Evolutionary conservation across 2,113 vertebrate species (phyloP), one percentile per base, ranked within the genome.

Genomic region (Otocyon megalotis): DNA sequence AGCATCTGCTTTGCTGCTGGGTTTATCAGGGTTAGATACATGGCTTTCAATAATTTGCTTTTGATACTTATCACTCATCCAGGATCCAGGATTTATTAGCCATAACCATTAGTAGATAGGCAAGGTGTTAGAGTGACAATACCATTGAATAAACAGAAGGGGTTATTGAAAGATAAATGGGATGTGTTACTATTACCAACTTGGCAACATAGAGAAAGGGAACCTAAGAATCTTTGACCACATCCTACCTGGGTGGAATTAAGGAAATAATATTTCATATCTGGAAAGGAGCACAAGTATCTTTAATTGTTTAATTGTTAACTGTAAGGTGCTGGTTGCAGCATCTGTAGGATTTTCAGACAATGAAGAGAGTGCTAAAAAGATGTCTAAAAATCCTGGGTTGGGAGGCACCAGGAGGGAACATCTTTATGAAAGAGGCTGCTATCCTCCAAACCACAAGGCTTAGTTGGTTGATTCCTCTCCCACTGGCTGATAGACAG

Each of bases 1-100:
- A 95, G 76, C 96, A 95, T 96, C 92, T 96, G 94, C 69, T 97
- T 65, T 84, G 32, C 30, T 87, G 76, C 30, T 87, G 76, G 77
- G 72, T 62, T 85, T 94, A 54, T 86, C 71, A 88, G 88, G 74
- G 67, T 54, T 74, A 91, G 90, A 74, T 92, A 32, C 88, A 30
- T 11, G 82, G 50, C 54, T 97, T 30, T 82, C 50, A 53, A 9
- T 89, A 63, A 94, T 95, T 88, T 90, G 92, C 80, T 71, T 92
- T 86, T 82, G 88, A 69, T 92, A 82, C 60, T 93, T 77, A 84
- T 92, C 93, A 56, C 71, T 96, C 84, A 76, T 85, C 30, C 63
- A 88, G 90, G 58, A 65, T 85, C 94, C 69, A 32, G n/a, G 50
- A 20, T 81, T 88, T 96, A 94, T 89, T 87, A 96, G 92, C 53